These are phyloP conservation scores for Coreoperca whiteheadi DNA, from an alignment of 2,113 vertebrate genomes.

Conservation along the genomic window DNA sequence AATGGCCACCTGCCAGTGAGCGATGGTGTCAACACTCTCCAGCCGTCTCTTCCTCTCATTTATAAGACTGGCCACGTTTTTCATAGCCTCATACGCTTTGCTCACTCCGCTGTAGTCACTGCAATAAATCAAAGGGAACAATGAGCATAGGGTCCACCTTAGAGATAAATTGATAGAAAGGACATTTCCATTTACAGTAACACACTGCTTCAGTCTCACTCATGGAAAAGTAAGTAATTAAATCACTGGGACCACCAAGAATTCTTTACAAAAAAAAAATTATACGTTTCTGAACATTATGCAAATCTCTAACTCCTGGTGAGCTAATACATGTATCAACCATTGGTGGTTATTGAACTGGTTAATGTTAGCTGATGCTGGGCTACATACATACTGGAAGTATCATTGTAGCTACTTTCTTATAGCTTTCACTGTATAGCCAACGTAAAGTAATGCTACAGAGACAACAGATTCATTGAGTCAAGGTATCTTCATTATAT, in stretches of 20 bases:
- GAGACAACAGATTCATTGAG: background rate
- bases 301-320: background rate
- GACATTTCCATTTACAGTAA: background rate
- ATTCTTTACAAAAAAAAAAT: background rate
- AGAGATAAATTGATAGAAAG: background rate
- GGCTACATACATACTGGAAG: background rate
- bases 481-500: background rate
- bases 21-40: conserved; percentile 96
- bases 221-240: background rate
- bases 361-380: background rate
- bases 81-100: conserved; percentile 95
- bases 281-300: background rate
- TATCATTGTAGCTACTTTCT: background rate
- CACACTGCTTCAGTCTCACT: background rate
- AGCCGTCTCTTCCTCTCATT: conserved; percentile 96
- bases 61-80: conserved; percentile 96
- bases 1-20: conserved; percentile 96
- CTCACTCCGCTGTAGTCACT: conserved; percentile 92
- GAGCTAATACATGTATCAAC: background rate
- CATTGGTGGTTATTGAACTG: background rate
- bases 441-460: background rate
- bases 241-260: background rate
- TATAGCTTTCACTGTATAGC: background rate
- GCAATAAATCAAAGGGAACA: conserved; percentile 48
- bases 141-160: background rate